Conservation (phyloP, 35 echinoderm and acorn worm species). For the Apostichopus californicus region DNA sequence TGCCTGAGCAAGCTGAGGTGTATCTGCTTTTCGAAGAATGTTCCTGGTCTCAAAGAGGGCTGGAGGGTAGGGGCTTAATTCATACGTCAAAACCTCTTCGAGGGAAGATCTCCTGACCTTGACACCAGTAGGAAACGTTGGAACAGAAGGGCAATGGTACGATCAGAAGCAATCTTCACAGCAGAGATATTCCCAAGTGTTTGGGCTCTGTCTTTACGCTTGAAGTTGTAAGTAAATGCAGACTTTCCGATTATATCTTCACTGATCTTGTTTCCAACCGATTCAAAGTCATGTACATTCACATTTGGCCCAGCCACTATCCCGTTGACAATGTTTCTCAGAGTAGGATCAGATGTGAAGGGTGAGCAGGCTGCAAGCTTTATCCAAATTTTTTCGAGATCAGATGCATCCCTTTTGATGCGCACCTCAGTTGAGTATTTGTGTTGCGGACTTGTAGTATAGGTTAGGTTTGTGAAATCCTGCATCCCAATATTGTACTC, state of each 20-base stretch:
- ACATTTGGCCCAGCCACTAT: constrained; percentile 36
- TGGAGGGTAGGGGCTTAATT: constrained; percentile 53
- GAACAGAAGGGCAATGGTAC: constrained; percentile 47
- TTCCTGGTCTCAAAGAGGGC: constrained; percentile 43
- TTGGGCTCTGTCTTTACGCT: constrained; percentile 49
- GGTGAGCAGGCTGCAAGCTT: constrained; percentile 24
- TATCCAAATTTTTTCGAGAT: constrained; percentile 38
- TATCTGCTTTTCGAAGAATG: constrained; percentile 43
- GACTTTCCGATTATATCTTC: constrained; percentile 54
- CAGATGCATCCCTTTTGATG: constrained; percentile 28
- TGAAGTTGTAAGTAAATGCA: constrained; percentile 19
- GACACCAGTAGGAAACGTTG: constrained; percentile 51
- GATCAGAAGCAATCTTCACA: constrained; percentile 51
- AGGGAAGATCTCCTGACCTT: constrained; percentile 9
- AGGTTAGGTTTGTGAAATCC: constrained; percentile 49
- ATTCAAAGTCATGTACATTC: constrained; percentile 62
- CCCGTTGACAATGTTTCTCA: constrained; percentile 71
- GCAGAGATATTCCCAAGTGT: constrained; percentile 24
- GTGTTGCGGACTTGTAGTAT: constrained; percentile 70
- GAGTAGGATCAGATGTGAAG: constrained; percentile 40
- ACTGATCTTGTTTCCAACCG: constrained; percentile 46
- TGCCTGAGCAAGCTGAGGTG: constrained; percentile 46
- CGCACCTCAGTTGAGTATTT: constrained; percentile 47
- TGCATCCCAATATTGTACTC: constrained; percentile 72
- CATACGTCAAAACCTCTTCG: constrained; percentile 60